A percentile compares a stretch with the other conserved stretches of the same genome.
Evolutionary conservation across 2,113 vertebrate species (phyloP).

Genomic region (Haemorhous mexicanus): DNA sequence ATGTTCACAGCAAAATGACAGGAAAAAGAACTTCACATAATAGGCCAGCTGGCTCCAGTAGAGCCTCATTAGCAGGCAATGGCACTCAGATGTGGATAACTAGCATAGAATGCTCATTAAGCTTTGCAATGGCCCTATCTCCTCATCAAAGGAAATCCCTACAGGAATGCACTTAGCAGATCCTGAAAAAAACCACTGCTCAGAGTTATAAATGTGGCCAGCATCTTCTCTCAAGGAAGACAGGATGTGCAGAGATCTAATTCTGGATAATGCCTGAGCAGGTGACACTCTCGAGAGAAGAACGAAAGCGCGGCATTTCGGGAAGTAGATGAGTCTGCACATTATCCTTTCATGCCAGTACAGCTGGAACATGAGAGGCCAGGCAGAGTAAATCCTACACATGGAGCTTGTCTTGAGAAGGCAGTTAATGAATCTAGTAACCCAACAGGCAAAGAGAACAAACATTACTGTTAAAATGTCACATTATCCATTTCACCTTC

Average conservation of each 20-base stretch:
- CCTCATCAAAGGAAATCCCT: conserved; percentile 35
- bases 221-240: conserved; percentile 13
- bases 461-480: neutral
- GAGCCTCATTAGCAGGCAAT: conserved; percentile 32
- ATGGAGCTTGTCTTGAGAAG: neutral
- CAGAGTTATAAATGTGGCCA: neutral
- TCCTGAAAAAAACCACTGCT: neutral
- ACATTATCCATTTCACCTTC: neutral
- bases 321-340: neutral
- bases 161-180: conserved; percentile 4
- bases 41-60: conserved; percentile 30
- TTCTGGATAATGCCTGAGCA: neutral
- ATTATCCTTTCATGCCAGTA: neutral
- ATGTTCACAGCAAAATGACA: neutral
- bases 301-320: neutral
- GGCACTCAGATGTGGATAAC: conserved; percentile 24
- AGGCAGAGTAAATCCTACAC: neutral
- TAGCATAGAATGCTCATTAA: neutral
- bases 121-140: neutral
- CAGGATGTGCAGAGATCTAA: neutral
- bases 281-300: neutral
- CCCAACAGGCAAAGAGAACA: neutral
- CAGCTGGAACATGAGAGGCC: neutral
- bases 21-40: conserved; percentile 1
- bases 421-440: neutral